A percentile compares a stretch with the other conserved stretches of the same genome.
phyloP scores from a whole-genome alignment of 2,888 invertebrate genomes.

The Cristatella mucedo region DNA sequence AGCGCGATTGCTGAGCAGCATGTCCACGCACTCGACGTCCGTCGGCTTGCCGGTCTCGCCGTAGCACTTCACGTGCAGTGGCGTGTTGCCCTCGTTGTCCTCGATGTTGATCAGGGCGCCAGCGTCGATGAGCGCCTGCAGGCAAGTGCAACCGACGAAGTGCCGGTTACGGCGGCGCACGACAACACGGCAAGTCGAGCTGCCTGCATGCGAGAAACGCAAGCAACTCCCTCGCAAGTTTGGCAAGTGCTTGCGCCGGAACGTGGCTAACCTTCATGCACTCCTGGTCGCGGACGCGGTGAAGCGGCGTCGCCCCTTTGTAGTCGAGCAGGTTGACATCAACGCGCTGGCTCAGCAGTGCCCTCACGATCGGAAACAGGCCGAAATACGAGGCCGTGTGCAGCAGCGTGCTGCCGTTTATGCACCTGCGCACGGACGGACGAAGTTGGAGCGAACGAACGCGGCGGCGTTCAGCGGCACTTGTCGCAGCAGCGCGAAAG shows the following conservation, averaged over 20 bases:
- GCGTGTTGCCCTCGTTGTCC: conserved; percentile 33
- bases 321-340: conserved; percentile 32
- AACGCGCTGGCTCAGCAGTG: conserved; percentile 23
- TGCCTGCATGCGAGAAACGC: no score
- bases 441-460: background rate
- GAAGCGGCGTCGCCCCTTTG: conserved; percentile 34
- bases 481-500: no score
- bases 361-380: conserved; percentile 19
- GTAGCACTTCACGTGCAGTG: conserved; percentile 36
- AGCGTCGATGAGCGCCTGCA: conserved; percentile 25
- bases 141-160: no score
- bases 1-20: conserved; percentile 25
- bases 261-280: conserved; percentile 22
- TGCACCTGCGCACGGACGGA: conserved; percentile 20
- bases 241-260: background rate
- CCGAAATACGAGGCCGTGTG: conserved; percentile 37
- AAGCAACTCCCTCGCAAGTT: no score
- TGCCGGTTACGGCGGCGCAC: no score
- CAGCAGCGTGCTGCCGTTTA: conserved; percentile 36
- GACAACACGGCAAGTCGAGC: no score
- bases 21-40: conserved; percentile 22
- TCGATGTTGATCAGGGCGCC: conserved; percentile 26
- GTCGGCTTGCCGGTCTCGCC: conserved; percentile 26
- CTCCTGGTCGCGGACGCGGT: conserved; percentile 24
- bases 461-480: no score